Conservation (phyloP, 2,888 invertebrate species). For the Teinopalpus imperialis region DNA sequence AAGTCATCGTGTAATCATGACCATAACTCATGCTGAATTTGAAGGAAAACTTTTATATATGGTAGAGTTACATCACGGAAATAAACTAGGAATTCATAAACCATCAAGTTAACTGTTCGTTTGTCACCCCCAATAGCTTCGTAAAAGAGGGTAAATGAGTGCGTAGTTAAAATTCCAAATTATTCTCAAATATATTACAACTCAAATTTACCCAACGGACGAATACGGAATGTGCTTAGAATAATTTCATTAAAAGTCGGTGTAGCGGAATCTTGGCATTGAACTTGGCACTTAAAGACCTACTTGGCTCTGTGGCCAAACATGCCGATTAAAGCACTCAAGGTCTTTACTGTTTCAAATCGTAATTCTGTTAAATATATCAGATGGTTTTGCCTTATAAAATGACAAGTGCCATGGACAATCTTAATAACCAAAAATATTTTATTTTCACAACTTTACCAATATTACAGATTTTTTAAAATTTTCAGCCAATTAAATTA, state of each 20-base stretch:
- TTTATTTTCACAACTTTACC: too few relatives aligned
- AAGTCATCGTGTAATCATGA: too few relatives aligned
- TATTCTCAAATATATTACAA: neutral
- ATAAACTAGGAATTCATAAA: too few relatives aligned
- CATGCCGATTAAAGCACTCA: constrained; percentile 38
- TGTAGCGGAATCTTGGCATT: constrained; percentile 70
- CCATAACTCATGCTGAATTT: too few relatives aligned
- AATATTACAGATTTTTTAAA: too few relatives aligned
- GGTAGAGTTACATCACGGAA: too few relatives aligned
- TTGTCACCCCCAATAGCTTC: too few relatives aligned
- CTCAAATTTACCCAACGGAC: constrained; percentile 11
- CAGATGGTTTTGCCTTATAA: neutral
- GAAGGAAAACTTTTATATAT: too few relatives aligned
- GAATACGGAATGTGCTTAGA: constrained; percentile 35
- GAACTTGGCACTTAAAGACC: constrained; percentile 57
- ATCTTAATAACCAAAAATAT: too few relatives aligned
- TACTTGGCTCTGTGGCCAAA: constrained; percentile 70
- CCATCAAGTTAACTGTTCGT: too few relatives aligned
- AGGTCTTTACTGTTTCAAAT: constrained; percentile 19
- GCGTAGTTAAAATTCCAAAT: neutral
- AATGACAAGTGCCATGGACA: too few relatives aligned
- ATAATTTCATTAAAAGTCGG: constrained; percentile 43
- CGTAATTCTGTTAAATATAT: neutral
- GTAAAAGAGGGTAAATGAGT: neutral
- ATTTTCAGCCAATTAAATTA: too few relatives aligned